Base-by-base conservation (phyloP, 2,888 invertebrate species). In the Diarsia rubi region DNA sequence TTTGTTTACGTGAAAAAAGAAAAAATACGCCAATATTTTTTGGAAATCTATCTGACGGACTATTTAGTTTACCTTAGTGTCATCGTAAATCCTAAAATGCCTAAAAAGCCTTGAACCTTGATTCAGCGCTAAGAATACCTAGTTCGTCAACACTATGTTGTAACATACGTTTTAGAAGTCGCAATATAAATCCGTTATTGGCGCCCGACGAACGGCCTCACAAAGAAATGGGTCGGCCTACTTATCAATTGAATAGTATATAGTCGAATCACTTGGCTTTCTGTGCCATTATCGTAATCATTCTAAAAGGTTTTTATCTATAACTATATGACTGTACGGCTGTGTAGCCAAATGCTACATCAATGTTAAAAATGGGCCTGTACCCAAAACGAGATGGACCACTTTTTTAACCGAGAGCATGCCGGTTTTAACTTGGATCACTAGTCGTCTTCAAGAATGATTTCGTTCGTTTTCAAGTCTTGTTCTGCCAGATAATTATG, bases 291-390 rank as follows among this genome's bases (percentile, higher is more conserved):
- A 64, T 64, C 44, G 49, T 52, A 52, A 80, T 77, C 64, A 65
- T 52, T 81, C 12, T 65, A 21, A 81, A 78, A 74, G 74, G 49
- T 73, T 74, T 74, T 52, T 12, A 45, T 78, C 44, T 37, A 16
- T n/a, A 45, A 31, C 14, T 37, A 44, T 59, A 80, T 44, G 47
- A 12, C 6, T 6, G 37, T 24, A 31, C 4, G n/a, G 14, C 44
- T 52, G 27, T n/a, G n/a, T n/a, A n/a, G n/a, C n/a, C n/a, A n/a
- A n/a, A n/a, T n/a, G n/a, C n/a, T 31, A 16, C n/a, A 42, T 27
- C 1, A 21, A 31, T 44, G 45, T 21, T 72, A 21, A 42, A 64
- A 49, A 63, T 65, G 12, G 52, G 6, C n/a, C n/a, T 44, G n/a
- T 37, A 37, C 31, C 42, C 24, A 52, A 77, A 60, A 42, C 16